Percentiles rank a stretch among this genome's conserved stretches.
phyloP scores from a whole-genome alignment of 2,797 vertebrate species.

The Acipenser transmontanus region DNA sequence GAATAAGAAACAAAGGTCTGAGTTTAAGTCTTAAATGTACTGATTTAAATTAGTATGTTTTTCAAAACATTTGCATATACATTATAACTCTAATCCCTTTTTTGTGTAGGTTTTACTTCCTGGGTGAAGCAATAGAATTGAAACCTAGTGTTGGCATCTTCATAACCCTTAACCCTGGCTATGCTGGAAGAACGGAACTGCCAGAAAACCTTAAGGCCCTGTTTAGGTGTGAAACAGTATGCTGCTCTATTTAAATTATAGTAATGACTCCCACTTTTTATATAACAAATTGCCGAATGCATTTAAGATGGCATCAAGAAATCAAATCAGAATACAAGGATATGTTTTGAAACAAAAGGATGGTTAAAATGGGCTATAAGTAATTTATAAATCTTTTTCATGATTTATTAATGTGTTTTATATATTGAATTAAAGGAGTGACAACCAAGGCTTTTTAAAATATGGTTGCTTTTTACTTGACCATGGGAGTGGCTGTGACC shows the following conservation, averaged over 20 bases:
- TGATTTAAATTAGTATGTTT: neutral
- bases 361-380: too few relatives aligned
- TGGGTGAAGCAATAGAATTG: conserved; percentile 63
- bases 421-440: too few relatives aligned
- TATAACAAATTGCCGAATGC: too few relatives aligned
- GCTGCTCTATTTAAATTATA: too few relatives aligned
- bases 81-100: neutral
- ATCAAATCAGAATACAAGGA: too few relatives aligned
- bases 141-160: conserved; percentile 69
- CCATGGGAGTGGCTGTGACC: too few relatives aligned
- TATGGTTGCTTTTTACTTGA: neutral
- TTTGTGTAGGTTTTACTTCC: conserved; percentile 61
- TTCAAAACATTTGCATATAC: neutral
- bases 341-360: too few relatives aligned
- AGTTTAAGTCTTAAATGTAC: neutral
- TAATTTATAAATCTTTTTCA: too few relatives aligned
- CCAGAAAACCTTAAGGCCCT: conserved; percentile 69
- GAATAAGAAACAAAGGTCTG: conserved; percentile 66
- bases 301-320: too few relatives aligned
- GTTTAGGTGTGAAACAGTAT: conserved; percentile 49
- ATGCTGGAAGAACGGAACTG: conserved; percentile 64
- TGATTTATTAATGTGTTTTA: too few relatives aligned
- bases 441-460: neutral
- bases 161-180: conserved; percentile 68
- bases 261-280: too few relatives aligned